Conservation (phyloP, 2,888 invertebrate genomes). For the Pilophorus perplexus region DNA sequence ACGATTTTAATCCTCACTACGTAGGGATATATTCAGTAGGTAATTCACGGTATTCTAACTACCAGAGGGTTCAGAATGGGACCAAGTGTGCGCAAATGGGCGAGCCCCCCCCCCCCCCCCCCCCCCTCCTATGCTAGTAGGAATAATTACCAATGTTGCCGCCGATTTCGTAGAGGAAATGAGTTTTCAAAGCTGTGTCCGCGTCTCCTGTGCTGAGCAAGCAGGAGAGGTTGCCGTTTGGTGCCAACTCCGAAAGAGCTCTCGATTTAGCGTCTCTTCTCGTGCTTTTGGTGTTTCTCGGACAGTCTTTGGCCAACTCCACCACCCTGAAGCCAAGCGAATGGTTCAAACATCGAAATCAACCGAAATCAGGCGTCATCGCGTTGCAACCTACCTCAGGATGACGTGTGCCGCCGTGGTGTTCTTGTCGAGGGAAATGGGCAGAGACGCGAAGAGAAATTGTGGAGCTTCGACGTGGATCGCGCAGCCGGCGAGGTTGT, state of each 20-base stretch:
- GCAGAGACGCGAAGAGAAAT: constrained; percentile 51
- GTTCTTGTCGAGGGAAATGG: constrained; percentile 53
- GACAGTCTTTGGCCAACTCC: constrained; percentile 47
- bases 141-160: constrained; percentile 59
- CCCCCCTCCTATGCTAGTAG: too few relatives aligned
- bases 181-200: constrained; percentile 52
- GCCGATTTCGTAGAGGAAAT: constrained; percentile 56
- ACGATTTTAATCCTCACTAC: too few relatives aligned
- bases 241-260: constrained; percentile 50
- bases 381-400: too few relatives aligned
- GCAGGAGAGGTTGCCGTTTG: constrained; percentile 52
- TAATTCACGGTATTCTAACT: too few relatives aligned
- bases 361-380: too few relatives aligned
- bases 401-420: constrained; percentile 57
- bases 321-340: constrained; percentile 46
- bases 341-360: too few relatives aligned
- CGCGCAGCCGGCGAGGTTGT: constrained; percentile 48
- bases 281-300: constrained; percentile 43
- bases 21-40: too few relatives aligned
- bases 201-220: constrained; percentile 52
- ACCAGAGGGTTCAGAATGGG: too few relatives aligned
- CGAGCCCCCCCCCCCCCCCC: too few relatives aligned
- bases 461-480: constrained; percentile 53
- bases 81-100: too few relatives aligned
- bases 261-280: constrained; percentile 50